These are phyloP conservation scores for Boloria selene DNA, from an alignment of 2,888 invertebrate species.

Conservation along the genomic window DNA sequence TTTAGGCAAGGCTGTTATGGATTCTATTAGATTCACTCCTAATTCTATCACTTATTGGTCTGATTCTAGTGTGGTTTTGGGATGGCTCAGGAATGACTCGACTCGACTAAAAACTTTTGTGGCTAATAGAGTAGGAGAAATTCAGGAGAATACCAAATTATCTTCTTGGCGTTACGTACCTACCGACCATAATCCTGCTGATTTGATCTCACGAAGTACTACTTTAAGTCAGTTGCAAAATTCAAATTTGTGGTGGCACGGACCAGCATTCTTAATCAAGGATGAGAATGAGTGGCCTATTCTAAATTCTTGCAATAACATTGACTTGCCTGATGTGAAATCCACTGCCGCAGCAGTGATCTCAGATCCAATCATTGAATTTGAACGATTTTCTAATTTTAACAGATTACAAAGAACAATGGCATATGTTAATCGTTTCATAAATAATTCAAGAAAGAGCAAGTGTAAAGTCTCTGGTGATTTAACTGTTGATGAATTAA, in stretches of 20 bases:
- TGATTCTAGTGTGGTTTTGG: slow-evolving; percentile 10
- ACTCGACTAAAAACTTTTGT: slow-evolving; percentile 33
- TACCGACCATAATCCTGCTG: slow-evolving; percentile 32
- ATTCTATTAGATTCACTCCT: neutral
- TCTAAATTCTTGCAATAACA: too few species aligned
- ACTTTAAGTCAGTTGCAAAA: neutral
- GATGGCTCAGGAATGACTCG: slow-evolving; percentile 21
- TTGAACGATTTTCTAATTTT: too few species aligned
- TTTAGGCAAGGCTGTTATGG: slow-evolving; percentile 1
- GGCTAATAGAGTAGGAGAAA: slow-evolving; percentile 28
- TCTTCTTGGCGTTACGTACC: slow-evolving; percentile 33
- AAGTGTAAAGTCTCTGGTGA: too few species aligned
- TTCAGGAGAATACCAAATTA: slow-evolving; percentile 18
- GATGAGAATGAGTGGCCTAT: too few species aligned
- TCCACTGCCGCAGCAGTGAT: too few species aligned
- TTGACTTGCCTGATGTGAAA: too few species aligned
- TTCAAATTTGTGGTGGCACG: neutral
- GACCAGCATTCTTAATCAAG: too few species aligned
- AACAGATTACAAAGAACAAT: too few species aligned
- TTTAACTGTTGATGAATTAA: too few species aligned
- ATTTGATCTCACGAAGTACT: slow-evolving; percentile 17
- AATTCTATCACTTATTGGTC: neutral
- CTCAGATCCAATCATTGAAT: too few species aligned
- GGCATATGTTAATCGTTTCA: too few species aligned
- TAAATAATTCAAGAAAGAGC: too few species aligned